Conservation (phyloP, 2,113 vertebrate species). For the Ciconia boyciana region DNA sequence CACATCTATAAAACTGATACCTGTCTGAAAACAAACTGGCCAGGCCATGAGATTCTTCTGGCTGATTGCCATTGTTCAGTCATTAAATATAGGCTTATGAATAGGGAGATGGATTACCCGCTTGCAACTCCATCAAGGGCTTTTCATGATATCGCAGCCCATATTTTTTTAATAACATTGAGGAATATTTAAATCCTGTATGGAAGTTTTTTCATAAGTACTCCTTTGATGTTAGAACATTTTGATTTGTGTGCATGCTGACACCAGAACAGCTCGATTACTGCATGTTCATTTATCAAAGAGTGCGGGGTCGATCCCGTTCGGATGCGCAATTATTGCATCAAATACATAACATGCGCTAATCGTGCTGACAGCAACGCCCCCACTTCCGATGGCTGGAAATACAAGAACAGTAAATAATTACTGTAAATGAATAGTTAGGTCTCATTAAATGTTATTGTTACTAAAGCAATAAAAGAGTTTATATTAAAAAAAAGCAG, state of each 20-base stretch:
- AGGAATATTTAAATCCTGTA: constrained; percentile 43
- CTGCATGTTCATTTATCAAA: constrained; percentile 25
- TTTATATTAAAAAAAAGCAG: background rate
- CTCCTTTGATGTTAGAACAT: constrained; percentile 33
- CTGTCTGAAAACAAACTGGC: constrained; percentile 24
- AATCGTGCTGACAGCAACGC: background rate
- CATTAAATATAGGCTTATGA: constrained; percentile 18
- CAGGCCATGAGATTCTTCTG: constrained; percentile 6
- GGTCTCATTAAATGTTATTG: background rate
- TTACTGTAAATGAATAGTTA: background rate
- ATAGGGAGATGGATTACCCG: constrained; percentile 34
- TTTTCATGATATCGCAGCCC: constrained; percentile 37
- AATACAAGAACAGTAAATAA: background rate
- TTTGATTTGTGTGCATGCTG: constrained; percentile 59
- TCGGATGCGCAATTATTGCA: background rate
- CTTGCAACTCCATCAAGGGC: constrained; percentile 22
- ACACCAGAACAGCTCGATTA: constrained; percentile 53
- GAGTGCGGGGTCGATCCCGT: background rate
- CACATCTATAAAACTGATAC: background rate
- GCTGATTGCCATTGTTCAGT: constrained; percentile 31
- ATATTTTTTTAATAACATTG: constrained; percentile 44
- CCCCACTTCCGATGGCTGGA: background rate
- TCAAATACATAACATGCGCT: background rate
- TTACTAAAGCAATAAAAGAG: background rate
- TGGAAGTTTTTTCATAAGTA: background rate